Base-by-base conservation (phyloP, 2,797 vertebrate species). In the Pteronotus mesoamericanus region DNA sequence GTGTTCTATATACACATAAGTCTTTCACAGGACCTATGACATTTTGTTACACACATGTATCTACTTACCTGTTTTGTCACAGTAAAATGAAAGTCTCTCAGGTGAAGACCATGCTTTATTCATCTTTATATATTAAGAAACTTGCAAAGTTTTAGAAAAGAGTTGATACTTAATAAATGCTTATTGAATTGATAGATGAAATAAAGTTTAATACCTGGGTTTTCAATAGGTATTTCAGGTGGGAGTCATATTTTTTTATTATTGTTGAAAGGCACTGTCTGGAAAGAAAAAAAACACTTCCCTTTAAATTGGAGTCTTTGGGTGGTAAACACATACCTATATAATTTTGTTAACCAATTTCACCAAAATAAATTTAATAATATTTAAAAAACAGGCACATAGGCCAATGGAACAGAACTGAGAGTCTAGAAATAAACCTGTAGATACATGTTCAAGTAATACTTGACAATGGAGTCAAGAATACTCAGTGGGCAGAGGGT, bases 121-220 rank as follows among this genome's bases (percentile, higher is more conserved):
- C 24, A 79, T 64, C 44, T 68, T 82, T 83, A 21, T 84, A 34
- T 61, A n/a, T 96, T 91, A 21, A 87, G 42, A 89, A 86, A 94
- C 10, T 86, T 82, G 24, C 3, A 39, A 91, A 44, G 9, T 42
- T 92, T 91, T 78, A 80, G 69, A 64, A 94, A 91, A 83, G 15
- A 82, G 26, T 26, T 34, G 11, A 61, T 72, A 24, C 11, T 68
- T 93, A 44, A 87, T 68, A 78, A 19, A 48, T 77, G 3, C 48
- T 94, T 82, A 39, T 14, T 68, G 24, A 86, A 32, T 51, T 59
- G 9, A 85, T 29, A 10, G 24, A 46, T 59, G 22, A 75, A 89
- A 21, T 32, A 42, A 89, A 89, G 96, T 80, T 21, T 83, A 96
- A 92, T 98, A 98, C 98, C 98, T 98, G 93, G 71, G 94, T 97